Evolutionary conservation across 2,113 vertebrate genomes (phyloP).

Genomic region (Parotia lawesii): DNA sequence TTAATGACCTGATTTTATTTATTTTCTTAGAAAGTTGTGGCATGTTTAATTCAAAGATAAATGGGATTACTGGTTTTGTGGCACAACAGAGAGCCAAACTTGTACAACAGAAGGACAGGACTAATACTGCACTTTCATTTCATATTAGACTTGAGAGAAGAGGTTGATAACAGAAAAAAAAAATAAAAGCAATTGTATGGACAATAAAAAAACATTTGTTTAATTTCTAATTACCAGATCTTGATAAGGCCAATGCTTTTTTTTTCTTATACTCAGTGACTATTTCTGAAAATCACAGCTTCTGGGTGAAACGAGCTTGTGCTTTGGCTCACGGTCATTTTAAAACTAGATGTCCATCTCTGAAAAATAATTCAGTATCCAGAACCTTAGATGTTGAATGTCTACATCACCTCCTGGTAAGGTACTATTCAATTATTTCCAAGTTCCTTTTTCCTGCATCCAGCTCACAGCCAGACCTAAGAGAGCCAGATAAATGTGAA

Average conservation of each 20-base stretch:
- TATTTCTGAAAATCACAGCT: background rate
- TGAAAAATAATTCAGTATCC: background rate
- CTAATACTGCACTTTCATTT: background rate
- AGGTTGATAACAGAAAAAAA: background rate
- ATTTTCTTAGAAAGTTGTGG: background rate
- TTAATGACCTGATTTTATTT: background rate
- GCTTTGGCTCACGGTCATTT: background rate
- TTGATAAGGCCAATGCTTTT: background rate
- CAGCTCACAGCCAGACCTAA: background rate
- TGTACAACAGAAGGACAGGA: background rate
- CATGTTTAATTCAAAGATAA: background rate
- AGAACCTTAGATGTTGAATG: background rate
- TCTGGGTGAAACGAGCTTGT: background rate
- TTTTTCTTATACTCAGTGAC: background rate
- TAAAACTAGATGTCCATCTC: background rate
- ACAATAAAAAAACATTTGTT: background rate
- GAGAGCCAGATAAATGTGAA: background rate
- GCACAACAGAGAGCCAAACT: background rate
- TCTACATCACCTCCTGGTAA: background rate
- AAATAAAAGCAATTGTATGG: background rate
- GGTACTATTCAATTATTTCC: background rate
- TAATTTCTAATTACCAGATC: background rate
- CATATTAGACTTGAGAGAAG: background rate
- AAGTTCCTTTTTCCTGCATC: background rate
- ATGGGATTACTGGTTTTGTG: background rate